A percentile compares a stretch with the other conserved stretches of the same genome.
Conservation (phyloP, 92 coral and sea anemone species). For the Nematostella vectensis region DNA sequence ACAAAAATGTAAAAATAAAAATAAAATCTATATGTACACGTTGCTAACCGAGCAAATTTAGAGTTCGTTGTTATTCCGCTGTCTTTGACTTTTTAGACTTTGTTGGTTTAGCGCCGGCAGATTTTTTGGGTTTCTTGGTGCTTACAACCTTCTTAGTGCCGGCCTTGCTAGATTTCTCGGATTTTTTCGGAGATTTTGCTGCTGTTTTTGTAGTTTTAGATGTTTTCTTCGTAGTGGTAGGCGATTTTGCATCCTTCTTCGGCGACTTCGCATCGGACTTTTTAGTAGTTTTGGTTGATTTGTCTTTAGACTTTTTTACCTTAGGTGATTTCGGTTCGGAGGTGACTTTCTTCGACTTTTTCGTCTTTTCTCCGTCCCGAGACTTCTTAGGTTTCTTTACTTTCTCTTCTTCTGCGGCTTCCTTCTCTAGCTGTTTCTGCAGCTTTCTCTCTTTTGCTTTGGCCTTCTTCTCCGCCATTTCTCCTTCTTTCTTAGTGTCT, state of each 20-base stretch:
- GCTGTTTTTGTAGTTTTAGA: slow-evolving; percentile 18
- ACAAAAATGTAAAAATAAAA: background rate
- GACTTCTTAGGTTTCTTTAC: slow-evolving; percentile 17
- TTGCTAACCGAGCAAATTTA: background rate
- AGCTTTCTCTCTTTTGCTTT: slow-evolving; percentile 14
- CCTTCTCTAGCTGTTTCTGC: background rate
- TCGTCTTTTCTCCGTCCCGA: background rate
- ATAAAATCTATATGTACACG: background rate
- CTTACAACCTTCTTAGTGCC: slow-evolving; percentile 1
- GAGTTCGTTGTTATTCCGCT: slow-evolving; percentile 1
- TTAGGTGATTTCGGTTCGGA: background rate
- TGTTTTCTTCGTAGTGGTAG: slow-evolving; percentile 7
- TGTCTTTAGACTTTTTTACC: slow-evolving; percentile 7
- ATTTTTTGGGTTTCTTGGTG: slow-evolving; percentile 45
- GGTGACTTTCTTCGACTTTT: slow-evolving; percentile 11
- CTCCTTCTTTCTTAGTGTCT: slow-evolving; percentile 61
- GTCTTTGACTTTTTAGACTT: slow-evolving; percentile 6
- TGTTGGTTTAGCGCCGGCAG: slow-evolving; percentile 46
- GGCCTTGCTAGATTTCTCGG: slow-evolving; percentile 15
- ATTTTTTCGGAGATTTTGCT: slow-evolving; percentile 30
- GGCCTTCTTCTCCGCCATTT: slow-evolving; percentile 23
- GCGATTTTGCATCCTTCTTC: slow-evolving; percentile 3
- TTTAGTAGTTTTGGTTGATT: slow-evolving; percentile 4
- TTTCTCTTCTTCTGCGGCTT: background rate
- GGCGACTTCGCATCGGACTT: slow-evolving; percentile 10